Evolutionary conservation across 2,113 vertebrate genomes (phyloP).

Genomic region (Planiliza haematocheilus): DNA sequence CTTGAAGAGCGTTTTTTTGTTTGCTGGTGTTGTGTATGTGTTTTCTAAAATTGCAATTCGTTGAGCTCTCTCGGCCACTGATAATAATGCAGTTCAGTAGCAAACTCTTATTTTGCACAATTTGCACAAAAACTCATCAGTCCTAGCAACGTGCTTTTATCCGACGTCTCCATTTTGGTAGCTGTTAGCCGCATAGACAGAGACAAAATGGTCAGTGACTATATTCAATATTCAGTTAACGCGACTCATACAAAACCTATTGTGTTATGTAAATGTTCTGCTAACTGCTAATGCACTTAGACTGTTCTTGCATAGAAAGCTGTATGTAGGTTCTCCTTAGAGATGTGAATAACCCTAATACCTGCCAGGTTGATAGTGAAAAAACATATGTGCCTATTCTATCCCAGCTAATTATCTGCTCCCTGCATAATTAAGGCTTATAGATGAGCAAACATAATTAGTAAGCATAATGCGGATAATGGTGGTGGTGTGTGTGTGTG

Average conservation of each 20-base stretch:
- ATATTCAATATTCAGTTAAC: too few relatives aligned
- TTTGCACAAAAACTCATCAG: too few relatives aligned
- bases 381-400: constrained; percentile 72
- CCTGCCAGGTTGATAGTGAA: constrained; percentile 56
- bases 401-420: constrained; percentile 80
- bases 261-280: constrained; percentile 2
- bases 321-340: constrained; percentile 41
- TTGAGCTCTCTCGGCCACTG: too few relatives aligned
- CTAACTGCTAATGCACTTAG: constrained; percentile 40
- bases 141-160: too few relatives aligned
- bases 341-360: constrained; percentile 69
- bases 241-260: not conserved
- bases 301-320: constrained; percentile 31
- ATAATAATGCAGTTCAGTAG: too few relatives aligned
- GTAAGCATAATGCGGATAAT: constrained; percentile 80
- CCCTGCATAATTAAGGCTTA: constrained; percentile 83
- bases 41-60: too few relatives aligned
- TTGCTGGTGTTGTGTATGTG: too few relatives aligned
- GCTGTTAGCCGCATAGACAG: too few relatives aligned
- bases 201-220: too few relatives aligned
- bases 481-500: constrained; percentile 71
- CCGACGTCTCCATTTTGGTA: too few relatives aligned
- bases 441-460: constrained; percentile 87
- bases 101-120: too few relatives aligned
- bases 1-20: too few relatives aligned